A percentile compares a stretch with the other conserved stretches of the same genome.
phyloP scores from a whole-genome alignment of 1,140 invertebrate species.

The Drosophila tsacasi region DNA sequence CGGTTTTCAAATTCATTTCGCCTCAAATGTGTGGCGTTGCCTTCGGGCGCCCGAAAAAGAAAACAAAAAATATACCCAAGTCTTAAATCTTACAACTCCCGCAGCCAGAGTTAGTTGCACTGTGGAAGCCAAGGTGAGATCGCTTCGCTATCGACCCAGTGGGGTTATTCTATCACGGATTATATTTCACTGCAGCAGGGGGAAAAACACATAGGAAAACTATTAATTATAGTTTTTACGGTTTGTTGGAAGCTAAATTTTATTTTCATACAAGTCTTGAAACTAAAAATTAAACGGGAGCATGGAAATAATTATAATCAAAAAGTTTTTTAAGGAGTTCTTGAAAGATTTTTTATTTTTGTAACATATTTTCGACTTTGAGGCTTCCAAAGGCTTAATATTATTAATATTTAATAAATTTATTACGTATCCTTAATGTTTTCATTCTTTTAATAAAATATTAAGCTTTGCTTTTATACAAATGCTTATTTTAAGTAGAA shows the following conservation, averaged over 20 bases:
- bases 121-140: slow-evolving; percentile 34
- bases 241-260: neutral
- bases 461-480: too few relatives aligned
- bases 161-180: slow-evolving; percentile 34
- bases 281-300: neutral
- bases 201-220: neutral
- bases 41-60: slow-evolving; percentile 36
- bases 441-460: too few relatives aligned
- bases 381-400: too few relatives aligned
- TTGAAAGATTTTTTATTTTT: neutral
- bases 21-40: slow-evolving; percentile 62
- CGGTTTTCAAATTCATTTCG: slow-evolving; percentile 61
- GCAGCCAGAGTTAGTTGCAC: slow-evolving; percentile 14
- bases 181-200: slow-evolving; percentile 10
- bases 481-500: too few relatives aligned
- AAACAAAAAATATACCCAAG: neutral
- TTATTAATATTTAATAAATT: too few relatives aligned
- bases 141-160: slow-evolving; percentile 9
- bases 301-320: neutral
- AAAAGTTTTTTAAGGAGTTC: neutral
- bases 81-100: slow-evolving; percentile 13
- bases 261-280: neutral
- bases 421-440: too few relatives aligned
- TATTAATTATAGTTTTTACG: neutral
- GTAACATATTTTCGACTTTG: too few relatives aligned